Percentiles rank a stretch among this genome's conserved stretches.
These are phyloP conservation scores for Sinopyrophorus schimmeli DNA, from an alignment of 2,888 invertebrate genomes.

Conservation along the genomic window DNA sequence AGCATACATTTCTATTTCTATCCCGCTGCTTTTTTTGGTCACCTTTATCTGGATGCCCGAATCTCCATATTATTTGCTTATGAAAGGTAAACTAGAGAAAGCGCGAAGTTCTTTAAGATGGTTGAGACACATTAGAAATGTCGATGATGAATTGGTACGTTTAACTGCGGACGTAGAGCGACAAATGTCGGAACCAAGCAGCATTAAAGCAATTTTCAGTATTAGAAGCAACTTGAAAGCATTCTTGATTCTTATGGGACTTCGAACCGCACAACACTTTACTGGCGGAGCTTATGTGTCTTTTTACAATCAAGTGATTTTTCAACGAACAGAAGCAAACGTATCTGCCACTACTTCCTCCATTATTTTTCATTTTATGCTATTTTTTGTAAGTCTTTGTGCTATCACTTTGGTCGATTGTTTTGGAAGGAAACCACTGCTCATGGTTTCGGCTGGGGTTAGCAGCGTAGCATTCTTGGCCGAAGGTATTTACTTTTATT, in stretches of 20 bases:
- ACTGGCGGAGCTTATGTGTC: constrained; percentile 43
- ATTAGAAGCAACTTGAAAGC: constrained; percentile 64
- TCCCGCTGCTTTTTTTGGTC: constrained; percentile 37
- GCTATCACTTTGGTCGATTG: constrained; percentile 46
- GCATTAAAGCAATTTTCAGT: constrained; percentile 59
- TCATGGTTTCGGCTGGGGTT: constrained; percentile 57
- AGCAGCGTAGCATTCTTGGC: constrained; percentile 31
- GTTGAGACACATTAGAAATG: constrained; percentile 39
- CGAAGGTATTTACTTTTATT: constrained; percentile 39
- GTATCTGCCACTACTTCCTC: constrained; percentile 49
- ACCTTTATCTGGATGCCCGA: constrained; percentile 59
- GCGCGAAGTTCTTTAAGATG: constrained; percentile 40
- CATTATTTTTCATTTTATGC: constrained; percentile 53
- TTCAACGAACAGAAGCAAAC: constrained; percentile 45
- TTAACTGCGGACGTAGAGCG: constrained; percentile 42
- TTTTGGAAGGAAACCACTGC: constrained; percentile 55
- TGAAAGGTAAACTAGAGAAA: constrained; percentile 41
- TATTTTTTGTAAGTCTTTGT: constrained; percentile 46
- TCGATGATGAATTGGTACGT: constrained; percentile 41
- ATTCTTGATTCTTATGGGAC: constrained; percentile 61
- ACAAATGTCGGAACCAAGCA: constrained; percentile 52
- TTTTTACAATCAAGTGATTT: constrained; percentile 46
- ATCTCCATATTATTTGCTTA: constrained; percentile 58
- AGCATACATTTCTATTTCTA: constrained; percentile 30
- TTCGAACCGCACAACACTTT: constrained; percentile 49